These are phyloP conservation scores for Hyposoter dolosus DNA, from an alignment of 2,888 invertebrate species.

Conservation along the genomic window DNA sequence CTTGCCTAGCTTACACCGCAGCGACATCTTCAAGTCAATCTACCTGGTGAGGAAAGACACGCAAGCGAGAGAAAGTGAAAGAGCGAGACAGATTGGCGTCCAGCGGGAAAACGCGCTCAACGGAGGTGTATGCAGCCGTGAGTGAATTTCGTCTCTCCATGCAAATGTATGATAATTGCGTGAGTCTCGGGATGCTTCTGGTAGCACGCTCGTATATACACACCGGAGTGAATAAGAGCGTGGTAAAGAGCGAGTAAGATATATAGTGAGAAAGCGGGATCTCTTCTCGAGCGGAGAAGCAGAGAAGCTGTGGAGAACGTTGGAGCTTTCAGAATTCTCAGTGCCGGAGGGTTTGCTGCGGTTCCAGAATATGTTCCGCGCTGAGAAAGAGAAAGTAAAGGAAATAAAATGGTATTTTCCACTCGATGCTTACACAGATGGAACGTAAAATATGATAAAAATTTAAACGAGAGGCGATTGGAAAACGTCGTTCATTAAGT, in stretches of 20 bases:
- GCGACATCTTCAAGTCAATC: constrained; percentile 53
- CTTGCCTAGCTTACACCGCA: constrained; percentile 36
- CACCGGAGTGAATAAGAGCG: constrained; percentile 21
- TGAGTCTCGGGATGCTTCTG: constrained; percentile 46
- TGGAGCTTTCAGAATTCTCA: constrained; percentile 52
- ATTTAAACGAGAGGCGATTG: not conserved
- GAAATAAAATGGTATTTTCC: not conserved
- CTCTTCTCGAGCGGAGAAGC: constrained; percentile 30
- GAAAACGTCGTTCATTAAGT: not conserved
- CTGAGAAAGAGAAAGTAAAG: constrained; percentile 4
- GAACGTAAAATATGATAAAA: not conserved
- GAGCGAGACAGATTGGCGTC: constrained; percentile 42
- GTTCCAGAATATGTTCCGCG: constrained; percentile 54
- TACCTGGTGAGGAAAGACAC: constrained; percentile 48
- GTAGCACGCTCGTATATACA: constrained; percentile 29
- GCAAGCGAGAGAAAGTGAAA: constrained; percentile 26
- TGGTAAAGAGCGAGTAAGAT: constrained; percentile 35
- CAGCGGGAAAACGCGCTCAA: constrained; percentile 39
- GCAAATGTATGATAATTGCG: constrained; percentile 71
- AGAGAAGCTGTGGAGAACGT: constrained; percentile 35
- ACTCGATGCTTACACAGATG: not conserved
- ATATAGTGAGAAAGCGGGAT: not conserved
- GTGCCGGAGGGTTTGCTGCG: constrained; percentile 49
- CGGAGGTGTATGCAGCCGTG: constrained; percentile 41
- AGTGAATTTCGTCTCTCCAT: constrained; percentile 65